A percentile compares a stretch with the other conserved stretches of the same genome.
Conservation (phyloP, 64 coral and sea anemone species). For the Astreopora myriophthalma region DNA sequence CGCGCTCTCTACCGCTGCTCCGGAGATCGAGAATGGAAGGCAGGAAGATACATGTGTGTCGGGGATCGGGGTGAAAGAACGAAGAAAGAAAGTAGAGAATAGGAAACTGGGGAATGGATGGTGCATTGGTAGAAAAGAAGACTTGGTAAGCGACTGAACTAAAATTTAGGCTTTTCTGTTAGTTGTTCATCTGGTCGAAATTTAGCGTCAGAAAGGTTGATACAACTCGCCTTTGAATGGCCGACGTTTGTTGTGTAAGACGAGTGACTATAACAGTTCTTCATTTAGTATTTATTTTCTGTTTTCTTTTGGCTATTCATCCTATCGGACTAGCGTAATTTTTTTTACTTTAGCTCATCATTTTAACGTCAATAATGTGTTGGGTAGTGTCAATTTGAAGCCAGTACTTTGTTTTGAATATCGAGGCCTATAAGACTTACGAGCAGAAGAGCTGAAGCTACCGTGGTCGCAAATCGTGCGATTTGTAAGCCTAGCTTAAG, state of each 20-base stretch:
- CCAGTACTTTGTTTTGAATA: no score
- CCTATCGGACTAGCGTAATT: neutral
- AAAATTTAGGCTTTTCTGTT: neutral
- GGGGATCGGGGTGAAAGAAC: neutral
- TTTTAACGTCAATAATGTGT: neutral
- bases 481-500: neutral
- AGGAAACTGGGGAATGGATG: slow-evolving; percentile 25
- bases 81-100: neutral
- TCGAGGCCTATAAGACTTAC: no score
- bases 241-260: neutral
- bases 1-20: neutral
- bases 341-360: neutral
- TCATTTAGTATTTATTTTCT: neutral
- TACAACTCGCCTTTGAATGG: neutral
- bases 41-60: neutral
- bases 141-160: slow-evolving; percentile 15
- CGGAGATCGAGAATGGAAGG: neutral
- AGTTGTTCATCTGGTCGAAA: neutral
- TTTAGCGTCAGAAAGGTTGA: neutral
- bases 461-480: no score
- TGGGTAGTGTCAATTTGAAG: no score
- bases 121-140: slow-evolving; percentile 15
- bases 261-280: neutral
- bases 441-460: neutral
- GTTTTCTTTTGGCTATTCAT: neutral